A percentile compares a stretch with the other conserved stretches of the same genome.
Evolutionary conservation across 2,888 invertebrate genomes (phyloP).

Genomic region (Netelia virgata): DNA sequence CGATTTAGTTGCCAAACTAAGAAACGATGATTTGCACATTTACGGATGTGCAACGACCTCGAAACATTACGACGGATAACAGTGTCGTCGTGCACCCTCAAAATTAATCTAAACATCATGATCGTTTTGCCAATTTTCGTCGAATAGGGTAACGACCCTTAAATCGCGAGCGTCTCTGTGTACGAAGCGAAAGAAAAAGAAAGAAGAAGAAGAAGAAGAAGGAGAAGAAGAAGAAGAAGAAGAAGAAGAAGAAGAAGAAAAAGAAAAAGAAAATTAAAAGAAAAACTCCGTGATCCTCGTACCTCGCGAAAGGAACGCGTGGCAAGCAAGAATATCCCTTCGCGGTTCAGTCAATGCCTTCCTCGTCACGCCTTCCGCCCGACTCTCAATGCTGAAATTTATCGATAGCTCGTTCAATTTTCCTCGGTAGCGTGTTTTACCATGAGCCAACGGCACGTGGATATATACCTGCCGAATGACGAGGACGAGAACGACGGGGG

Average conservation of each 20-base stretch:
- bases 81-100: too few relatives aligned
- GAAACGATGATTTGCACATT: too few relatives aligned
- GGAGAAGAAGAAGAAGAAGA: slow-evolving; percentile 19
- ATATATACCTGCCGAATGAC: slow-evolving; percentile 22
- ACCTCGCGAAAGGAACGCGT: background rate
- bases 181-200: background rate
- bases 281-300: slow-evolving; percentile 34
- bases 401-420: slow-evolving; percentile 62
- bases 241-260: slow-evolving; percentile 39
- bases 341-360: background rate
- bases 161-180: background rate
- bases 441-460: slow-evolving; percentile 51
- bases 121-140: too few relatives aligned
- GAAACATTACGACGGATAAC: too few relatives aligned
- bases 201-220: slow-evolving; percentile 17
- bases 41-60: too few relatives aligned
- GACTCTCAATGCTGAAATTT: slow-evolving; percentile 51
- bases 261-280: slow-evolving; percentile 33
- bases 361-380: slow-evolving; percentile 45
- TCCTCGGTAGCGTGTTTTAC: slow-evolving; percentile 43
- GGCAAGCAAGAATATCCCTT: background rate
- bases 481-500: background rate
- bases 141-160: too few relatives aligned
- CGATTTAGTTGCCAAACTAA: too few relatives aligned
- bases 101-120: too few relatives aligned